Percentiles rank a stretch among this genome's conserved stretches.
These are phyloP conservation scores for Trichechus manatus DNA, from an alignment of 2,113 vertebrate species.

Conservation along the genomic window DNA sequence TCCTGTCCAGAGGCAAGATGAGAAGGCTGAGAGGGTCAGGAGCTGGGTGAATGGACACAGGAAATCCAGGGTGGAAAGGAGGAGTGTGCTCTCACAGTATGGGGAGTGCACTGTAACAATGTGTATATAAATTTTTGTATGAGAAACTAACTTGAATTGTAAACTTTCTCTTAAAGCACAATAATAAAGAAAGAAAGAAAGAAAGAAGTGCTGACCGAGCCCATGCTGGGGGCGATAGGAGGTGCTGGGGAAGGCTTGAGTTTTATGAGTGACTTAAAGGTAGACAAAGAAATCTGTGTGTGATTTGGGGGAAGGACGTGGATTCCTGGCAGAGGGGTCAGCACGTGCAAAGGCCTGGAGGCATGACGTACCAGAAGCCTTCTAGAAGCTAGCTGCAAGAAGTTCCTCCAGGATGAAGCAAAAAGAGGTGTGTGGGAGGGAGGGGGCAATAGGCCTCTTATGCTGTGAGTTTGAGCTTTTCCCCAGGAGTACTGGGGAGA, in stretches of 20 bases:
- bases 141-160: too few species aligned
- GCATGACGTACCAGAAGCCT: neutral
- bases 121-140: too few species aligned
- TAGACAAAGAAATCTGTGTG: conserved; percentile 26
- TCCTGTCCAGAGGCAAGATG: too few species aligned
- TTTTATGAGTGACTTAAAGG: neutral
- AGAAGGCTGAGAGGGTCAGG: too few species aligned
- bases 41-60: too few species aligned
- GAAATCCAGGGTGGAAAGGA: too few species aligned
- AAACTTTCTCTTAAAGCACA: too few species aligned
- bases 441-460: neutral
- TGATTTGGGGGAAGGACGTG: neutral
- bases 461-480: neutral
- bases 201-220: neutral
- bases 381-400: neutral
- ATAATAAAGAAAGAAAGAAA: too few species aligned
- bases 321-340: neutral
- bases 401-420: neutral
- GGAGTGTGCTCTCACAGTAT: too few species aligned
- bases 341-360: conserved; percentile 18
- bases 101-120: too few species aligned
- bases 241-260: neutral
- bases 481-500: neutral
- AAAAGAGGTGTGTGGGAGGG: neutral
- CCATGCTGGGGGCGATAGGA: neutral